Evolutionary conservation across 2,888 invertebrate genomes (phyloP), one percentile per base, ranked within the genome.

Genomic region (Heliconius hortense): DNA sequence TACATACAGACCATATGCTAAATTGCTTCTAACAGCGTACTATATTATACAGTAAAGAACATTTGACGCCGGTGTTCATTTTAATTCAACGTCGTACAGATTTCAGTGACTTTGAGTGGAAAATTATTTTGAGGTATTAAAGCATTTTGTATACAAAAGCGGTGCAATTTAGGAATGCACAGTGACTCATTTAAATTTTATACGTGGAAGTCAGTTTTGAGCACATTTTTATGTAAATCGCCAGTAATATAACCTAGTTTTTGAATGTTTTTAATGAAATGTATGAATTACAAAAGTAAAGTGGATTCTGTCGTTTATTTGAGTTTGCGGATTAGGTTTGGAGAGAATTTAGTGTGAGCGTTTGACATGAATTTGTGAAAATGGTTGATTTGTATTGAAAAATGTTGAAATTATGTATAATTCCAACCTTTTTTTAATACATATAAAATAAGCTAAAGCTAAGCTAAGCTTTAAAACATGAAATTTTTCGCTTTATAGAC

Each of bases 161-260:
- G n/a, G 31, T 69, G 69, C 63, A 70, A 63, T 62, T 26, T 60
- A 18, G 53, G 56, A 75, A 70, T 70, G 53, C 59, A 64, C 28
- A 26, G 74, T 64, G 63, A 66, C 59, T 59, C 63, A 75, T 71
- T 75, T 75, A 63, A 75, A 75, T 75, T 71, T 64, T 63, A 75
- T 70, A 71, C 64, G 75, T 66, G 70, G 15, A 53, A 21, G 70
- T 24, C 39, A 59, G 24, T 28, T 63, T 63, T 63, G 53, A 63
- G 64, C 56, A 69, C 18, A 60, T 66, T 70, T 66, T 72, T 43
- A 64, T 75, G 53, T 59, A 75, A 75, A 70, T 75, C 59, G 43
- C 59, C n/a, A 60, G 68, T 53, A 64, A 74, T 70, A 35, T 59
- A 64, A 71, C 64, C 70, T 64, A 64, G 26, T 71, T 75, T 71